Evolutionary conservation across 2,888 invertebrate species (phyloP).

Genomic region (Hetaerina titia): DNA sequence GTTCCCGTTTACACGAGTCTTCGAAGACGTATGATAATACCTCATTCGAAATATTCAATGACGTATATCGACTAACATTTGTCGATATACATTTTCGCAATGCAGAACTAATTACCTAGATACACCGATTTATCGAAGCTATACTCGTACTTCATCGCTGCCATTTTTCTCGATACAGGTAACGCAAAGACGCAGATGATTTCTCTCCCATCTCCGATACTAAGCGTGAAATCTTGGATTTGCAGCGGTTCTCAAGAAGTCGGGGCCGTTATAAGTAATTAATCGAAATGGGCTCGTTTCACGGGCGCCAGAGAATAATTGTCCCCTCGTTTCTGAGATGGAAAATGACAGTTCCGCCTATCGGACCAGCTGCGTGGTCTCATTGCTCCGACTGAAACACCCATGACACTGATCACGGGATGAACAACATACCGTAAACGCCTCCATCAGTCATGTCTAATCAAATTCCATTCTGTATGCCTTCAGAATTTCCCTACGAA

Average conservation of each 20-base stretch:
- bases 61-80: too few relatives aligned
- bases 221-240: neutral
- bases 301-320: neutral
- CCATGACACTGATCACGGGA: neutral
- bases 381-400: neutral
- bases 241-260: neutral
- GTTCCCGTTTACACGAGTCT: too few relatives aligned
- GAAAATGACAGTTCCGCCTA: neutral
- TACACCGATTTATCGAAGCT: too few relatives aligned
- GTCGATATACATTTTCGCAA: too few relatives aligned
- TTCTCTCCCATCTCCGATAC: neutral
- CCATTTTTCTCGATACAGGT: too few relatives aligned
- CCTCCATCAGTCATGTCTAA: slow-evolving; percentile 3
- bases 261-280: neutral
- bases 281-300: neutral
- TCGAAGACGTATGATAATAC: too few relatives aligned
- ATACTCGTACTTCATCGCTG: too few relatives aligned
- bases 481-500: too few relatives aligned
- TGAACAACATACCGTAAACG: neutral
- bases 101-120: too few relatives aligned
- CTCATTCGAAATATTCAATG: too few relatives aligned
- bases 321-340: neutral
- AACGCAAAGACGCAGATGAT: neutral
- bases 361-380: neutral
- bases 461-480: neutral